These are phyloP conservation scores for Chlorops oryzae DNA, from an alignment of 1,140 invertebrate species.

Conservation along the genomic window DNA sequence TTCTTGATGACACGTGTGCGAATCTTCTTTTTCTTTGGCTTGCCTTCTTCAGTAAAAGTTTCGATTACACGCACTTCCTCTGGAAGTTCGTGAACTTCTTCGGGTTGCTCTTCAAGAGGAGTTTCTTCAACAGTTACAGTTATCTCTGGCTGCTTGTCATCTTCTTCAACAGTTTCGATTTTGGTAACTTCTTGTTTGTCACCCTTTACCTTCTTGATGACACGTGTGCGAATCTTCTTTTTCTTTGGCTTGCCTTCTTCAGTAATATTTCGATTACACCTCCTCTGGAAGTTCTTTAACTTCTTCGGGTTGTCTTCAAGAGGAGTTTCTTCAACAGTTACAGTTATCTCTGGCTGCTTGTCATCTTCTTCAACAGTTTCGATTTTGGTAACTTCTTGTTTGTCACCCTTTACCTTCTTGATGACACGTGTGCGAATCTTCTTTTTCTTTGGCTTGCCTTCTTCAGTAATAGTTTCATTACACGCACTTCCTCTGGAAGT, in stretches of 20 bases:
- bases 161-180: conserved; percentile 31
- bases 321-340: conserved; percentile 3
- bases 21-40: conserved; percentile 12
- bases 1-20: conserved; percentile 32
- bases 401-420: conserved; percentile 19
- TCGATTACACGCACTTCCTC: conserved; percentile 13
- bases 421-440: conserved; percentile 10
- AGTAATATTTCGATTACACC: conserved; percentile 32
- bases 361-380: conserved; percentile 20
- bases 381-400: conserved; percentile 25
- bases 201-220: conserved; percentile 17
- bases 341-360: conserved; percentile 9
- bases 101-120: conserved; percentile 24
- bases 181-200: conserved; percentile 23
- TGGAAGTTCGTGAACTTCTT: conserved; percentile 11
- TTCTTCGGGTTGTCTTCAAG: conserved; percentile 9
- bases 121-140: conserved; percentile 25
- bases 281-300: conserved; percentile 32
- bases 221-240: conserved; percentile 19
- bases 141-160: conserved; percentile 27
- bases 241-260: conserved; percentile 22
- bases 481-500: conserved; percentile 37
- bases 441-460: conserved; percentile 21
- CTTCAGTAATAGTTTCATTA: conserved; percentile 18
- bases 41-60: conserved; percentile 15